A percentile compares a stretch with the other conserved stretches of the same genome.
These are phyloP conservation scores for Suricata suricatta DNA, from an alignment of 2,113 vertebrate species.

Conservation along the genomic window DNA sequence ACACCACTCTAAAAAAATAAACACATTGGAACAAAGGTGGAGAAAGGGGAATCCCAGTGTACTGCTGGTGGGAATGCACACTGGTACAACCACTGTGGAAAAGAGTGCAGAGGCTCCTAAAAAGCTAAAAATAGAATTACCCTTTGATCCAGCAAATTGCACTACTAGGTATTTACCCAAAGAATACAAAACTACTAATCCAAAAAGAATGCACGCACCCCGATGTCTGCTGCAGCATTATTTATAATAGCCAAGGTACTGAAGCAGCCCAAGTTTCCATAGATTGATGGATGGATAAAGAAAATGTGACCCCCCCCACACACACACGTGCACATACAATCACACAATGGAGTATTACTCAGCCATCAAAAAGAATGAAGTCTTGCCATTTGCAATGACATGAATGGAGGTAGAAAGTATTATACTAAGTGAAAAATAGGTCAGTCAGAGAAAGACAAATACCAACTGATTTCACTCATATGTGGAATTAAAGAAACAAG, in stretches of 20 bases:
- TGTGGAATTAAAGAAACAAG: neutral
- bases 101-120: neutral
- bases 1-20: neutral
- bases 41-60: neutral
- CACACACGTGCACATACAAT: too few relatives aligned
- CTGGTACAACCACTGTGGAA: neutral
- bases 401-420: too few relatives aligned
- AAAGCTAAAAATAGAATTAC: neutral
- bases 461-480: too few relatives aligned
- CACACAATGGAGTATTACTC: too few relatives aligned
- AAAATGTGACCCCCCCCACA: too few relatives aligned
- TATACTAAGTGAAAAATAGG: too few relatives aligned
- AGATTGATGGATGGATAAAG: too few relatives aligned
- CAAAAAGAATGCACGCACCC: neutral
- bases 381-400: too few relatives aligned
- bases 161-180: neutral
- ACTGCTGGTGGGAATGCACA: neutral
- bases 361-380: too few relatives aligned
- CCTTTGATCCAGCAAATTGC: neutral
- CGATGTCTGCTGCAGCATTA: neutral
- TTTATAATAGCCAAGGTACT: too few relatives aligned
- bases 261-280: too few relatives aligned
- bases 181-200: neutral
- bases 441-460: too few relatives aligned
- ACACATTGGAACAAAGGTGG: neutral